phyloP scores from a whole-genome alignment of 2,888 invertebrate species.

The Stenichneumon culpator region DNA sequence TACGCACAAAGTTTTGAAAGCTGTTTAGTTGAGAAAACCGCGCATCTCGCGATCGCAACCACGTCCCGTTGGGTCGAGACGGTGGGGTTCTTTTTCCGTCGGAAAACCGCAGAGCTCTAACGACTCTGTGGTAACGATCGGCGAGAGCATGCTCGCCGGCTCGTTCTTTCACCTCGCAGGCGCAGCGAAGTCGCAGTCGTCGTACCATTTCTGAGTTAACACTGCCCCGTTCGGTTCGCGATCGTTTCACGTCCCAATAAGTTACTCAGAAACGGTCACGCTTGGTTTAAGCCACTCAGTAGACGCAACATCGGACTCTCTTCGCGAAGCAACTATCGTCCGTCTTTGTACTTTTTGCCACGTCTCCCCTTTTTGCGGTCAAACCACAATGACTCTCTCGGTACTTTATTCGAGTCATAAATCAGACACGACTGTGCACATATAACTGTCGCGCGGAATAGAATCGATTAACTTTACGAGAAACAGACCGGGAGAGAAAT shows the following conservation, averaged over 20 bases:
- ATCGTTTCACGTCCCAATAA: constrained; percentile 64
- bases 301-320: constrained; percentile 20
- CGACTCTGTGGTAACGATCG: constrained; percentile 60
- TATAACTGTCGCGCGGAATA: not conserved
- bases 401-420: constrained; percentile 40
- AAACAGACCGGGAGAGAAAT: constrained; percentile 3
- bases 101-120: constrained; percentile 46
- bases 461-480: constrained; percentile 41
- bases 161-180: constrained; percentile 22
- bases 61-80: not conserved
- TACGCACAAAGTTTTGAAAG: not conserved
- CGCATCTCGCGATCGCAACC: not conserved
- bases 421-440: constrained; percentile 15
- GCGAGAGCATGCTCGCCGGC: constrained; percentile 44
- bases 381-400: constrained; percentile 12
- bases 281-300: constrained; percentile 39
- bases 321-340: constrained; percentile 8
- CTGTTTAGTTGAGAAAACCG: constrained; percentile 10
- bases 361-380: constrained; percentile 35
- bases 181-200: constrained; percentile 27
- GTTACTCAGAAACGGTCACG: constrained; percentile 58
- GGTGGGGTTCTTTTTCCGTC: constrained; percentile 32
- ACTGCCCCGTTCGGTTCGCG: constrained; percentile 34
- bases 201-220: constrained; percentile 54
- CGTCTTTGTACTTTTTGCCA: constrained; percentile 16